Percentiles rank a stretch among this genome's conserved stretches.
Conservation (phyloP, 2,888 invertebrate species). For the Dioctria rufipes region DNA sequence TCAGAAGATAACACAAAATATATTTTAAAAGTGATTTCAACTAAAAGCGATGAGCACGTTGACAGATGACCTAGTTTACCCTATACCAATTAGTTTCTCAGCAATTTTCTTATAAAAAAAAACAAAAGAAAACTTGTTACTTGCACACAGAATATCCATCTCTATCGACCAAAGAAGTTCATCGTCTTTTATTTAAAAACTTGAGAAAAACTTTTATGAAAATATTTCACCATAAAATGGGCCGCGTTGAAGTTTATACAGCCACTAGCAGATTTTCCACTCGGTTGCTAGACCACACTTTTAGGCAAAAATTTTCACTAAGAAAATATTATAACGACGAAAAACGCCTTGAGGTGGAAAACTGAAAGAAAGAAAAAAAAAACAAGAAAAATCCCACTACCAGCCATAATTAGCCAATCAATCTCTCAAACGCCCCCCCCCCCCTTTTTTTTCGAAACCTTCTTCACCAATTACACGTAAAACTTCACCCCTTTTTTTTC, state of each 20-base stretch:
- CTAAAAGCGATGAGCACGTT: neutral
- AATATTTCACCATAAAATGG: conserved; percentile 13
- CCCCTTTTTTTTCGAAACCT: conserved; percentile 15
- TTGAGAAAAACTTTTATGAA: conserved; percentile 3
- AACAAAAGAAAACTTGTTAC: neutral
- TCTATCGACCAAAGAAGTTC: neutral
- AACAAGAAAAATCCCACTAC: neutral
- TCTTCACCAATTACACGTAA: conserved; percentile 15
- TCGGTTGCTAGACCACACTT: neutral
- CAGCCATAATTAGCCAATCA: conserved; percentile 44
- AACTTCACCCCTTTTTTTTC: neutral
- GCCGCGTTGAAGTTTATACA: conserved; percentile 4
- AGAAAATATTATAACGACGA: neutral
- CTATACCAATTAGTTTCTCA: neutral
- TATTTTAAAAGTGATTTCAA: neutral
- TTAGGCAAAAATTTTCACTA: neutral
- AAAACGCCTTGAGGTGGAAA: neutral
- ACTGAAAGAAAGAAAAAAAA: neutral
- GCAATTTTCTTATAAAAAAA: neutral
- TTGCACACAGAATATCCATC: neutral
- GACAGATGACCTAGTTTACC: conserved; percentile 4
- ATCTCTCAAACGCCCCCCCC: conserved; percentile 12
- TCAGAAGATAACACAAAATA: too few relatives aligned
- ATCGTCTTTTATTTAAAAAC: conserved; percentile 12
- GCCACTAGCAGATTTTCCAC: neutral